Base-by-base conservation (phyloP, 2,888 invertebrate species). In the Tuberolachnus salignus region DNA sequence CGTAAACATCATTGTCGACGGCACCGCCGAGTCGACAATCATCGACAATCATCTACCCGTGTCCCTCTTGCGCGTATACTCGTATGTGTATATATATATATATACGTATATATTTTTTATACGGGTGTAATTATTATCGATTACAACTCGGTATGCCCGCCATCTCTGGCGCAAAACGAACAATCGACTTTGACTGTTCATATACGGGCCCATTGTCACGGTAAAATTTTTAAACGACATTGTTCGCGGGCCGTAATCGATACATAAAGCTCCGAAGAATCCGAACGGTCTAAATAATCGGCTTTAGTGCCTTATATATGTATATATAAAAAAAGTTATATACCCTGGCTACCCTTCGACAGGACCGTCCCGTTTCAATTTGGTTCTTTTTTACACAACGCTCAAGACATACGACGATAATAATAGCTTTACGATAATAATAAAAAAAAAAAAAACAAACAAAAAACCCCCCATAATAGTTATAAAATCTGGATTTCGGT, bases 201-300 rank as follows among this genome's bases (percentile, higher is more conserved):
- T 34, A 34, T n/a, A n/a, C n/a, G 34, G 6, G 42, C 42, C 73
- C 16, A 64, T 64, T 73, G 53, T 73, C 19, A 14, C 21, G n/a
- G n/a, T 23, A 23, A 44, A 74, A 74, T 74, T 64, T 74, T 74
- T 64, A 74, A 64, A 64, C 73, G 64, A 64, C 21, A 64, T 53
- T 63, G 53, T 63, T 53, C 14, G n/a, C n/a, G 42, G 19, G 13
- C 21, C 16, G 53, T n/a, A 64, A 64, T 64, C 73, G 42, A 74
- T 74, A 74, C 21, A 44, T 53, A 74, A 74, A 42, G 73, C 53
- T 74, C 42, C 73, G 23, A 14, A 23, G 63, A 21, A 64, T 64
- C 53, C 14, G 21, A 72, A 26, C 53, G 21, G 19, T 49, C 13
- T 46, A 59, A 26, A 34, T 34, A 34, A 59, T 61, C 49, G 61